A percentile compares a stretch with the other conserved stretches of the same genome.
Evolutionary conservation across 2,888 invertebrate genomes (phyloP).

Genomic region (Doris montereyensis): DNA sequence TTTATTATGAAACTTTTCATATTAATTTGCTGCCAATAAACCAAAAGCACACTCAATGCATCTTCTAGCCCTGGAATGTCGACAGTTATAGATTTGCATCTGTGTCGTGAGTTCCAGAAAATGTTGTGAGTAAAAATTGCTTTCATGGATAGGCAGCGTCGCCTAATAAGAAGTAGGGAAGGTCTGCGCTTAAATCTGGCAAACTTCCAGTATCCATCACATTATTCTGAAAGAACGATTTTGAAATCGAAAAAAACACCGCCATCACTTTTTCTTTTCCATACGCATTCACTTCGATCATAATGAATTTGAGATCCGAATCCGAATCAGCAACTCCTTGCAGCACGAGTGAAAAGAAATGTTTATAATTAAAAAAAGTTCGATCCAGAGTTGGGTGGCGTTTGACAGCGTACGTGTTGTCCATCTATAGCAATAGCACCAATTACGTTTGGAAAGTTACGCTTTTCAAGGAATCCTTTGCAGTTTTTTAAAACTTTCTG

Average conservation of each 20-base stretch:
- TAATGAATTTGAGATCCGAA: not conserved
- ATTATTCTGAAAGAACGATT: too few relatives aligned
- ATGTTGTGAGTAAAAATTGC: not conserved
- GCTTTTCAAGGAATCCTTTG: not conserved
- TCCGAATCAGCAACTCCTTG: not conserved
- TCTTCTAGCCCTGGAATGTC: not conserved
- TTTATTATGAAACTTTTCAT: too few relatives aligned
- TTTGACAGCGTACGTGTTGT: not conserved
- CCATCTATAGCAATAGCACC: not conserved
- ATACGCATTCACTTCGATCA: not conserved
- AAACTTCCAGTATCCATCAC: too few relatives aligned
- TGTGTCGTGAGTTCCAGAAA: not conserved
- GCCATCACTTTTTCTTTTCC: too few relatives aligned
- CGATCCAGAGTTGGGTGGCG: not conserved
- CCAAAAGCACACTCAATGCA: not conserved
- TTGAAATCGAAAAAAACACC: too few relatives aligned
- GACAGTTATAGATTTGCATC: not conserved
- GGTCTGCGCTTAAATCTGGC: too few relatives aligned
- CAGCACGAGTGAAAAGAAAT: not conserved
- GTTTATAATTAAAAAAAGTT: not conserved
- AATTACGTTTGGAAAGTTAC: not conserved
- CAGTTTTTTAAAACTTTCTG: too few relatives aligned
- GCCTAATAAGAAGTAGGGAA: not conserved
- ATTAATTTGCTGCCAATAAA: not conserved
- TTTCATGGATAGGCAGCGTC: not conserved